Evolutionary conservation across 1,140 invertebrate genomes (phyloP), one percentile per base, ranked within the genome.

Genomic region (Diorhabda carinulata): DNA sequence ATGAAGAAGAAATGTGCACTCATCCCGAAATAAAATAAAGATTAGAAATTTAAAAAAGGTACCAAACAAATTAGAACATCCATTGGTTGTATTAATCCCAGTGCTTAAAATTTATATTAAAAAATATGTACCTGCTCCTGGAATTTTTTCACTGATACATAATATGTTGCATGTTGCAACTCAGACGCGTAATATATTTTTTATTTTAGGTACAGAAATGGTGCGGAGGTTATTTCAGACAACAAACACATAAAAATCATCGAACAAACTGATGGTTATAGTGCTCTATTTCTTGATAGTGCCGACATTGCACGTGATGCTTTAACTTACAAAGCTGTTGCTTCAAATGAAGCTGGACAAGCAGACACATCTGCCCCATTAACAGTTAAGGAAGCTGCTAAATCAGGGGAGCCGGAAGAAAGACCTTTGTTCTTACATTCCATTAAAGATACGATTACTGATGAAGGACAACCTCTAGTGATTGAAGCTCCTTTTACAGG

Each of bases 241-340:
- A 89, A 89, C 7, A 81, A 88, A 40, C 90, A 89, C 71, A 80
- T 90, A 25, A 88, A 88, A 63, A 82, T 91, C 4, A 80, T 87
- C 5, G 83, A 87, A 9, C 84, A 86, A 69, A 89, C 91, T 0
- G 91, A 93, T 79, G 89, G 90, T 9, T 87, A 83, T 2, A 86
- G 87, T 64, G 85, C 87, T 64, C 77, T 94, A 4, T 91, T 73
- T 86, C 89, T 75, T 86, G 89, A 81, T 61, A 72, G 75, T 59
- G 88, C 86, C 0, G 84, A 81, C 0, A 81, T 88, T 2, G 83
- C 84, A 5, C 70, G 77, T 6, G 93, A 96, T 82, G 87, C 87
- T 41, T 92, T 94, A 3, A 84, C 87, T 9, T 95, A 95, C 79
- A 87, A 86, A 72, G 91, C 92, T 4, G 78, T 87, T 8, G 93